Evolutionary conservation across 2,888 invertebrate genomes (phyloP).

Genomic region (Leptinotarsa tumamoca): DNA sequence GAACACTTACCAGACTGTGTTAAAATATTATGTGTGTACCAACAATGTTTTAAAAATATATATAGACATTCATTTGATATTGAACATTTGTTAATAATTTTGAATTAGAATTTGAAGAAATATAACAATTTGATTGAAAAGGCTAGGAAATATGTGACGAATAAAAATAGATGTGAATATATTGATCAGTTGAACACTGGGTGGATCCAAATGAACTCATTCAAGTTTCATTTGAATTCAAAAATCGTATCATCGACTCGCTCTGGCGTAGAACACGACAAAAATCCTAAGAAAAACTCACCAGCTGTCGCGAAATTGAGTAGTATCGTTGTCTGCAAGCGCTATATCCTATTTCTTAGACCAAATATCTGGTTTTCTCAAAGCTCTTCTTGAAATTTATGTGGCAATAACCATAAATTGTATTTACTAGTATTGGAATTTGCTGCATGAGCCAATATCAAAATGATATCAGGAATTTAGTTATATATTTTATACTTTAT

Average conservation of each 20-base stretch:
- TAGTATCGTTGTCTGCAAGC: conserved; percentile 61
- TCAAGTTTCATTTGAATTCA: conserved; percentile 50
- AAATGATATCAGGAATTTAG: conserved; percentile 38
- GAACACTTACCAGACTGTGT: too few species aligned
- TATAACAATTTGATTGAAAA: too few species aligned
- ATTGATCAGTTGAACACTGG: neutral
- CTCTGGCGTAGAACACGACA: conserved; percentile 49
- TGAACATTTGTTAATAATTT: too few species aligned
- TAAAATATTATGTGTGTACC: too few species aligned
- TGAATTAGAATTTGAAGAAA: too few species aligned
- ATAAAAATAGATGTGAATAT: neutral
- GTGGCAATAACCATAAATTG: conserved; percentile 61
- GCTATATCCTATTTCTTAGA: conserved; percentile 33
- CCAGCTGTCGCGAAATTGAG: conserved; percentile 56
- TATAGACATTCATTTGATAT: too few species aligned
- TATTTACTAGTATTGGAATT: conserved; percentile 54
- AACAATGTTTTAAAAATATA: too few species aligned
- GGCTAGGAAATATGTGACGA: too few species aligned
- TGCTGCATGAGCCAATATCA: conserved; percentile 38
- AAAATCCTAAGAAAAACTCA: conserved; percentile 56
- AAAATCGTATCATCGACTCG: conserved; percentile 56
- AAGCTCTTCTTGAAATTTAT: conserved; percentile 58
- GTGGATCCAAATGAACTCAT: neutral
- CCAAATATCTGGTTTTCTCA: conserved; percentile 51
- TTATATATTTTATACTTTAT: conserved; percentile 36